Base-by-base conservation (phyloP, 2,797 vertebrate genomes). In the Danio albolineatus region DNA sequence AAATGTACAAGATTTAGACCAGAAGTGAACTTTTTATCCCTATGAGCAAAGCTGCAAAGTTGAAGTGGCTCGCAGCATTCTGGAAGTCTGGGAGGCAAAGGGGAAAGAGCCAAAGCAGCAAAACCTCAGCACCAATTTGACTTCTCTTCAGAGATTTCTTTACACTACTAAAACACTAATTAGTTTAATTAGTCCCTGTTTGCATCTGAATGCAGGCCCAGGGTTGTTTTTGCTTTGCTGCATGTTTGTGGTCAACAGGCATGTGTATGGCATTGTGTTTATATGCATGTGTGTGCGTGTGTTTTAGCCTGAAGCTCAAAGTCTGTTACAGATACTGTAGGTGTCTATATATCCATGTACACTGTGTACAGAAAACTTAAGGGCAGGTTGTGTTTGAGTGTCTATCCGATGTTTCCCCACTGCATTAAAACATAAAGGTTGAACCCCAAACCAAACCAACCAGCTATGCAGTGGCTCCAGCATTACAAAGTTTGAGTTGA, bases 111-210 rank as follows among this genome's bases (percentile, higher is more conserved):
- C 46, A 48, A 43, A 81, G 60, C 70, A 74, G 48, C 28, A 70
- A 66, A 74, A 36, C 53, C 69, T 64, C 77, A 73, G 21, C 21
- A 43, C 76, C 57, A 75, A 49, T 71, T 65, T 73, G 62, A 72
- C 67, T 73, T 72, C 46, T 73, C 21, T 62, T 43, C 28, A 66
- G 61, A 83, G 84, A 64, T 87, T 80, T 83, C 77, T 64, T 88
- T 83, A 80, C 82, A 85, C 85, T 82, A 62, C 83, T 88, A 88
- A 86, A 90, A 85, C 80, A 75, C 86, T 87, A 89, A 92, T 93
- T 92, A 91, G 87, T 90, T 88, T 91, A 92, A 93, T 93, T 91
- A 91, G 89, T 76, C 83, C 81, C 88, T 84, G 83, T 89, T 89
- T 86, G 82, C 87, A 88, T 88, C 72, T 87, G 86, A 91, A 88